Evolutionary conservation across 2,797 vertebrate species (phyloP).

Genomic region (Rhodeus uyekii): DNA sequence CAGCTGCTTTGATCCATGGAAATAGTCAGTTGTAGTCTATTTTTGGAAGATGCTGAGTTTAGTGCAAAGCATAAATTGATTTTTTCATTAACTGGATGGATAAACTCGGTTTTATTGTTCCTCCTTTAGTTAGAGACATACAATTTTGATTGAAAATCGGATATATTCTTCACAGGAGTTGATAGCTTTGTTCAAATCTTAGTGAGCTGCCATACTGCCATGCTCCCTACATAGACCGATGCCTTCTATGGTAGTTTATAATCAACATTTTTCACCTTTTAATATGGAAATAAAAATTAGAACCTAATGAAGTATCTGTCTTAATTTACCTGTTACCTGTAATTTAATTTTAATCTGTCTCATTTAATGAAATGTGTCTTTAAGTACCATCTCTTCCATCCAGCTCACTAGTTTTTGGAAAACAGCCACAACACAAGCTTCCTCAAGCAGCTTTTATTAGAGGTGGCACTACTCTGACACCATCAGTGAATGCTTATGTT

Average conservation of each 20-base stretch:
- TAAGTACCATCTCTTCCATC: not conserved
- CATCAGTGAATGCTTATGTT: not conserved
- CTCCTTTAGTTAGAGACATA: not conserved
- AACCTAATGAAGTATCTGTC: not conserved
- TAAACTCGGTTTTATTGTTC: conserved; percentile 29
- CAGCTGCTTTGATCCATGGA: conserved; percentile 40
- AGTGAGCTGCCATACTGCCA: not conserved
- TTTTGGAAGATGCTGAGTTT: conserved; percentile 48
- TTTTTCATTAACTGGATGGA: conserved; percentile 24
- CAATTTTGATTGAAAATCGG: conserved; percentile 32
- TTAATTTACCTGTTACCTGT: no score
- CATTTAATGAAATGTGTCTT: no score
- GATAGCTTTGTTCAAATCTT: not conserved
- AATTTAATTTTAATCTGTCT: no score
- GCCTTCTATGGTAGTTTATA: not conserved
- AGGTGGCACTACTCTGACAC: not conserved
- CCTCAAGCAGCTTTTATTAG: not conserved
- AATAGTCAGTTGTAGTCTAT: conserved; percentile 49
- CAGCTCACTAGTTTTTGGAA: not conserved
- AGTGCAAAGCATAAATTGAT: conserved; percentile 30
- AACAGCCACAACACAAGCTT: not conserved
- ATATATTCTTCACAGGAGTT: not conserved
- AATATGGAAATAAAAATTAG: not conserved
- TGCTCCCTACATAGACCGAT: not conserved
- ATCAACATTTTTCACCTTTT: not conserved